Conservation (phyloP, 2,797 vertebrate species). For the Periophthalmus magnuspinnatus region DNA sequence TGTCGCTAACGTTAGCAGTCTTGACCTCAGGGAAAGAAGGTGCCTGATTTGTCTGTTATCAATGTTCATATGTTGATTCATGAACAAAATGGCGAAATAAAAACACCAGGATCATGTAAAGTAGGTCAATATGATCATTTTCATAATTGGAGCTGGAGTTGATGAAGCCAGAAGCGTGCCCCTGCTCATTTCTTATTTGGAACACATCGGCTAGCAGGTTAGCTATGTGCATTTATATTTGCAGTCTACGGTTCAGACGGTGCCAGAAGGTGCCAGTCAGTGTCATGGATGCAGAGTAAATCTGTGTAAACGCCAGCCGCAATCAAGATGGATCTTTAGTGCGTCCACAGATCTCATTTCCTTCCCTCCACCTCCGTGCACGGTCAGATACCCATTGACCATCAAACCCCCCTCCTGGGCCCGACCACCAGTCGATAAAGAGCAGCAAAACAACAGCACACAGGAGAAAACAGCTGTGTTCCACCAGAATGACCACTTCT, state of each 20-base stretch:
- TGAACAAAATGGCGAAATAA: no score
- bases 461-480: conserved; percentile 21
- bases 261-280: conserved; percentile 40
- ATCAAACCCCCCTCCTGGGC: conserved; percentile 60
- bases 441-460: conserved; percentile 43
- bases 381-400: conserved; percentile 60
- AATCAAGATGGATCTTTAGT: conserved; percentile 47
- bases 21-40: no score
- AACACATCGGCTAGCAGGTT: no score
- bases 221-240: no score
- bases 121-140: no score
- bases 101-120: no score
- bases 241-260: conserved; percentile 29
- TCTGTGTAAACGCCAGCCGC: conserved; percentile 48
- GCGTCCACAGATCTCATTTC: conserved; percentile 69
- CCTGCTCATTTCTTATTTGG: no score
- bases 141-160: no score
- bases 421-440: conserved; percentile 48
- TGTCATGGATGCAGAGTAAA: conserved; percentile 53
- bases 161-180: no score
- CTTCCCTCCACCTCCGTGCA: conserved; percentile 53
- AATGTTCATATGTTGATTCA: no score
- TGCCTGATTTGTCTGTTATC: no score
- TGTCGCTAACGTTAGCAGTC: no score
- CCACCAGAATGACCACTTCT: conserved; percentile 19